phyloP scores from a whole-genome alignment of 2,113 vertebrate genomes.

The Microtus richardsoni region DNA sequence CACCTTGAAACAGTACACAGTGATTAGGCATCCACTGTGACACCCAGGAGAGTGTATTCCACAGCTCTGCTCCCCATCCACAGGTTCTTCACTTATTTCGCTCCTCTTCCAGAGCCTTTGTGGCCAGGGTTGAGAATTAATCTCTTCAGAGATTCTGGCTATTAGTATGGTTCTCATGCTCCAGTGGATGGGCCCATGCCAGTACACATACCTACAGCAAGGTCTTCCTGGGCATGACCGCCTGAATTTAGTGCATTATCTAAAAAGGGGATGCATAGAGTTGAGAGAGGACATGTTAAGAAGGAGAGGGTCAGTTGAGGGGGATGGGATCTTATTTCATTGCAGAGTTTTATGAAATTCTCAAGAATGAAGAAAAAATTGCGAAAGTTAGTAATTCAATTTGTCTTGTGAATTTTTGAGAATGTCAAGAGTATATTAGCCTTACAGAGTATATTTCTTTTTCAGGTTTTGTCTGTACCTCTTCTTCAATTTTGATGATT shows the following conservation, averaged over 20 bases:
- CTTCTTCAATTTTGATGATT: not conserved
- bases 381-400: not conserved
- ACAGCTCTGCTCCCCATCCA: not conserved
- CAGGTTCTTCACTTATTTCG: too few relatives aligned
- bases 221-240: too few relatives aligned
- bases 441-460: not conserved
- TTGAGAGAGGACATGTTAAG: not conserved
- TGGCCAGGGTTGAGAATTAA: not conserved
- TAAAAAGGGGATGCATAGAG: rapidly evolving
- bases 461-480: not conserved
- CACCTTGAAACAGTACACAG: not conserved
- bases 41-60: not conserved
- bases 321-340: not conserved
- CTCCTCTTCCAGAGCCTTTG: not conserved
- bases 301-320: not conserved
- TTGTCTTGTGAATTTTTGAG: not conserved
- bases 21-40: not conserved
- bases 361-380: not conserved
- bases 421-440: not conserved
- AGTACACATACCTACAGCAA: not conserved
- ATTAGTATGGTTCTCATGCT: not conserved
- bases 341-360: not conserved
- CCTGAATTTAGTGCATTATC: not conserved
- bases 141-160: not conserved
- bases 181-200: too few relatives aligned